A percentile compares a stretch with the other conserved stretches of the same genome.
phyloP scores from a whole-genome alignment of 2,888 invertebrate species.

The Lochmaea crataegi region DNA sequence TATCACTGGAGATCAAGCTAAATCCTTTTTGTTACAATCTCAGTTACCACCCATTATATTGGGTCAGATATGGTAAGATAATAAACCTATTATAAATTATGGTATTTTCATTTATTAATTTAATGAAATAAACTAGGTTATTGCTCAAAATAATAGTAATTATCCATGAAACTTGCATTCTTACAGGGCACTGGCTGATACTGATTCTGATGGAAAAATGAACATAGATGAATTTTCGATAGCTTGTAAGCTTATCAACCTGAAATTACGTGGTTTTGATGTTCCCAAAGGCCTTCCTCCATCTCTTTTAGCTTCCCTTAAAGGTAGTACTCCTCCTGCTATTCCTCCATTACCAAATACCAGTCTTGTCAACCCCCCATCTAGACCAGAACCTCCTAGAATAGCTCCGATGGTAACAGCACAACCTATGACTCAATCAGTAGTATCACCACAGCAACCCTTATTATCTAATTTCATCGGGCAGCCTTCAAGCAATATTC shows the following conservation, averaged over 20 bases:
- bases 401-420: slow-evolving; percentile 49
- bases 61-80: slow-evolving; percentile 91
- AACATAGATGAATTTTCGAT: slow-evolving; percentile 97
- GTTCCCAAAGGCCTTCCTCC: slow-evolving; percentile 89
- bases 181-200: slow-evolving; percentile 88
- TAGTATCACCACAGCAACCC: slow-evolving; percentile 33
- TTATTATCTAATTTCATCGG: slow-evolving; percentile 38
- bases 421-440: slow-evolving; percentile 36
- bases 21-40: slow-evolving; percentile 90
- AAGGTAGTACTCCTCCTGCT: slow-evolving; percentile 63
- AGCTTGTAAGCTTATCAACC: slow-evolving; percentile 93
- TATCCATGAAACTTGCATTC: too few relatives aligned
- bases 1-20: slow-evolving; percentile 93
- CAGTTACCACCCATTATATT: slow-evolving; percentile 89
- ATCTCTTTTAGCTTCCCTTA: slow-evolving; percentile 75
- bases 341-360: slow-evolving; percentile 59
- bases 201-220: slow-evolving; percentile 96
- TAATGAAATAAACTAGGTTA: too few relatives aligned
- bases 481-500: slow-evolving; percentile 37
- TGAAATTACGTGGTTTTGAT: slow-evolving; percentile 92
- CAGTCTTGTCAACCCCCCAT: slow-evolving; percentile 59
- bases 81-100: not conserved
- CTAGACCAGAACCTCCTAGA: slow-evolving; percentile 60
- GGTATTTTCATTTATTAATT: too few relatives aligned
- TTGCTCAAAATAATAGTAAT: too few relatives aligned